phyloP scores from a whole-genome alignment of 2,888 invertebrate species.

The Drosophila setosimentum region DNA sequence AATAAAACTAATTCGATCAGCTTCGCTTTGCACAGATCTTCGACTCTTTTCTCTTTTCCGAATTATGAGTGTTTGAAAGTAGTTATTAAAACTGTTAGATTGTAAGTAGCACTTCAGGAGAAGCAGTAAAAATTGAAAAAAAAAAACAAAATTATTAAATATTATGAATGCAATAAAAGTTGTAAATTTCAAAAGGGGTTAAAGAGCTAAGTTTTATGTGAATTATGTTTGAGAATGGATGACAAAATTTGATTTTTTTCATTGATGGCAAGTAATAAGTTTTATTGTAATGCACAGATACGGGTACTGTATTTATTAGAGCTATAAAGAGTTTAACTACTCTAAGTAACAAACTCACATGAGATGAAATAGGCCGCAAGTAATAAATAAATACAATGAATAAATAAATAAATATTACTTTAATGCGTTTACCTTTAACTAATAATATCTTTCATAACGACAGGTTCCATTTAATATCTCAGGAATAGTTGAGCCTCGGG shows the following conservation, averaged over 20 bases:
- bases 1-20: neutral
- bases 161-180: neutral
- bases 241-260: neutral
- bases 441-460: conserved; percentile 9
- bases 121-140: neutral
- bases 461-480: conserved; percentile 17
- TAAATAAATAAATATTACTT: conserved; percentile 8
- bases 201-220: neutral
- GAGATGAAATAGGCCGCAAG: neutral
- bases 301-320: neutral
- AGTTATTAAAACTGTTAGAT: neutral
- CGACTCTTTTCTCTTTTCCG: neutral
- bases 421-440: conserved; percentile 2
- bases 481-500: conserved; percentile 21
- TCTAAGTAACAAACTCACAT: neutral
- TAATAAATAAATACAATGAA: conserved; percentile 11
- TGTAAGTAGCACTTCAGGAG: neutral
- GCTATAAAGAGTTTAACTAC: neutral
- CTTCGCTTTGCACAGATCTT: neutral
- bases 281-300: neutral
- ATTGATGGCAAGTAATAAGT: conserved; percentile 1
- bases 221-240: neutral
- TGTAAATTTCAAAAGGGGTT: neutral
- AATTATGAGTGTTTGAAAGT: neutral
- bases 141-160: neutral